These are phyloP conservation scores for Zosterops hypoxanthus DNA, from an alignment of 2,113 vertebrate genomes.

Conservation along the genomic window DNA sequence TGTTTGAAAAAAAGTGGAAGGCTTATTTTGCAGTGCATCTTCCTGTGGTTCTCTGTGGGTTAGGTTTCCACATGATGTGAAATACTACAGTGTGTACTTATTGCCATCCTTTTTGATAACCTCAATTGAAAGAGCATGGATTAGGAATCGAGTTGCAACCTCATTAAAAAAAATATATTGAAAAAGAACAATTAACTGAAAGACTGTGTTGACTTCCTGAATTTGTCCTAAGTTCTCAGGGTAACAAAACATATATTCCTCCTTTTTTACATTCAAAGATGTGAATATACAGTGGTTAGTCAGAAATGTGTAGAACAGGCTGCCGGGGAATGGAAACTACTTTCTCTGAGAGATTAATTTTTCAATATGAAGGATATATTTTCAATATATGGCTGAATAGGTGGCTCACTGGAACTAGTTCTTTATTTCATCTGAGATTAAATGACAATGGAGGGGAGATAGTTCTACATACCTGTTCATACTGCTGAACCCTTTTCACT, in stretches of 20 bases:
- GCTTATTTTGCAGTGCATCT: background rate
- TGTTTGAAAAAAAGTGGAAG: background rate
- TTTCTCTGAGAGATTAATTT: background rate
- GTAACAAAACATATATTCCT: background rate
- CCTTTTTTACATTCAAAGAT: background rate
- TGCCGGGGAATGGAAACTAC: background rate
- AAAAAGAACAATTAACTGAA: background rate
- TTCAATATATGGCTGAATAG: background rate
- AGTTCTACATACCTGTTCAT: background rate
- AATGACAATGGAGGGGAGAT: background rate
- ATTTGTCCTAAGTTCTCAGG: background rate
- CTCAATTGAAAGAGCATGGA: background rate
- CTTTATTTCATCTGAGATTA: background rate
- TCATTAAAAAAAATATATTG: background rate
- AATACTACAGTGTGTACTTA: background rate
- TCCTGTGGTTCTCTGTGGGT: background rate
- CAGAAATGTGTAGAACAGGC: background rate
- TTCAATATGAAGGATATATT: background rate
- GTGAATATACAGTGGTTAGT: background rate
- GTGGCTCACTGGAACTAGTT: background rate
- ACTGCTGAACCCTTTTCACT: background rate
- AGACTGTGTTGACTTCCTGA: background rate
- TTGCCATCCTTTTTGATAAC: constrained; percentile 23
- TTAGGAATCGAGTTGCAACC: constrained; percentile 15
- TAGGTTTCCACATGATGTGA: background rate